Conservation (phyloP, 2,113 vertebrate species). For the Oxygymnocypris stewartii region DNA sequence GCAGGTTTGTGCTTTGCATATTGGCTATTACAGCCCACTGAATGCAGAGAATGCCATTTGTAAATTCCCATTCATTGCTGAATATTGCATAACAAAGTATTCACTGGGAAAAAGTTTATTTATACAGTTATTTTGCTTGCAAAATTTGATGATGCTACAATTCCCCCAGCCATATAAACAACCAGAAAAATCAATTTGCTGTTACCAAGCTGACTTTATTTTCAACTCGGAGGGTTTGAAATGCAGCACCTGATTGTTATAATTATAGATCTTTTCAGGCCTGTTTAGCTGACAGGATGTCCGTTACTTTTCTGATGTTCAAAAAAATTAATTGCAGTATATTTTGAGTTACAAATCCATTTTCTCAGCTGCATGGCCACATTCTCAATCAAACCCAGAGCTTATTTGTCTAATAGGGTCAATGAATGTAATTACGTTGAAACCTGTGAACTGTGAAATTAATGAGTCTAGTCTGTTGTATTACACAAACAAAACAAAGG, state of each 20-base stretch:
- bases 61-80: neutral
- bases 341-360: slow-evolving; percentile 44
- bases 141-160: neutral
- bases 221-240: slow-evolving; percentile 12
- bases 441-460: slow-evolving; percentile 45
- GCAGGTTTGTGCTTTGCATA: neutral
- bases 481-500: slow-evolving; percentile 6
- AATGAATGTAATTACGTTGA: slow-evolving; percentile 52
- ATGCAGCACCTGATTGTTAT: slow-evolving; percentile 34
- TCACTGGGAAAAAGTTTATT: neutral
- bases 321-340: slow-evolving; percentile 43
- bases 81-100: neutral
- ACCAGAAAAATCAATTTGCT: neutral
- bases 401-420: slow-evolving; percentile 51
- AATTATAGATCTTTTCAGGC: slow-evolving; percentile 27
- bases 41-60: neutral
- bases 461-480: slow-evolving; percentile 10
- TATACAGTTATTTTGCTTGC: neutral
- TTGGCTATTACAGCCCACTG: neutral
- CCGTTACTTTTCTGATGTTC: slow-evolving; percentile 23
- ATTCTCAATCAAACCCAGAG: slow-evolving; percentile 32
- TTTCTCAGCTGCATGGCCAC: slow-evolving; percentile 13
- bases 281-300: slow-evolving; percentile 37
- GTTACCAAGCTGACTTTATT: neutral
- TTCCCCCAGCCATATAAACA: neutral